phyloP scores from a whole-genome alignment of 1,140 invertebrate genomes.

The Zeugodacus cucurbitae region DNA sequence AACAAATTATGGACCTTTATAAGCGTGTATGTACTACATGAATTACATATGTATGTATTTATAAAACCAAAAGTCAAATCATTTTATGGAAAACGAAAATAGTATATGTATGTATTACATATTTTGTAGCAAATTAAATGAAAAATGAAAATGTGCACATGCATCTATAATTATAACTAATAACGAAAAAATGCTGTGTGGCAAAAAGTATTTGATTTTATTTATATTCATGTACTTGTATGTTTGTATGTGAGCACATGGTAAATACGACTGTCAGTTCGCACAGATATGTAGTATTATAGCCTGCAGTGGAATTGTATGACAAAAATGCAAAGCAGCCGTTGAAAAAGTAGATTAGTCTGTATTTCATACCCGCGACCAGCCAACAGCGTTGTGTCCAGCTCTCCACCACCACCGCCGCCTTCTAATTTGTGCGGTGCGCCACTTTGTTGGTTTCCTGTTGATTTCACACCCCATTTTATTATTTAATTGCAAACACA shows the following conservation, averaged over 20 bases:
- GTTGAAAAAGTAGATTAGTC: slow-evolving; percentile 13
- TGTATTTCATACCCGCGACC: neutral
- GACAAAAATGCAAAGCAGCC: neutral
- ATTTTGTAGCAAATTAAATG: neutral
- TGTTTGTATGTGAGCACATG: too few relatives aligned
- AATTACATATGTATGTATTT: neutral
- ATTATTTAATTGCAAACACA: slow-evolving; percentile 34
- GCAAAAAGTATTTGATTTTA: neutral
- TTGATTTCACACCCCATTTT: slow-evolving; percentile 34
- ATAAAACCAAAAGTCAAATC: neutral
- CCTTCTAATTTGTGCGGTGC: neutral
- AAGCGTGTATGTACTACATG: too few relatives aligned
- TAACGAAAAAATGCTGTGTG: neutral
- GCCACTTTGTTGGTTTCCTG: slow-evolving; percentile 27
- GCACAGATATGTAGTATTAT: neutral
- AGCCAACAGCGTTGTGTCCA: neutral
- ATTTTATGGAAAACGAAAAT: neutral
- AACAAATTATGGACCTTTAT: too few relatives aligned
- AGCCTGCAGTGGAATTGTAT: neutral
- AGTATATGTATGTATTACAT: too few relatives aligned
- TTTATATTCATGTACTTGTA: neutral
- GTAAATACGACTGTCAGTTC: too few relatives aligned
- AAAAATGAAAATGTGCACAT: neutral
- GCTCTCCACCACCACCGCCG: neutral
- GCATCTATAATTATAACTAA: neutral